Conservation (phyloP, 2,113 vertebrate genomes). For the Hippopotamus amphibius region DNA sequence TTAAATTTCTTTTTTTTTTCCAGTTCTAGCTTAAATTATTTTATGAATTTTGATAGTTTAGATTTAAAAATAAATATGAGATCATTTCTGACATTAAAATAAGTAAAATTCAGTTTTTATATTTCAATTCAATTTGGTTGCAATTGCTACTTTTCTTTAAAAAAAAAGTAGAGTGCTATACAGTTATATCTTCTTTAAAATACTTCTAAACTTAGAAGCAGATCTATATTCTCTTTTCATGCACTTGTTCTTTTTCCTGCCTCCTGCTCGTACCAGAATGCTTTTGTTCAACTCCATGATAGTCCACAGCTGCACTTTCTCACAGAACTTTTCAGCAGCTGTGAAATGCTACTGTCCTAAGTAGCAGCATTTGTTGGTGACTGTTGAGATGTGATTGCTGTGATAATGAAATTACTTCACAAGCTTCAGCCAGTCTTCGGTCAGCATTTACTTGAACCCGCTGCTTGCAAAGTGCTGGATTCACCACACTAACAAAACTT, state of each 20-base stretch:
- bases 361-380: constrained; percentile 58
- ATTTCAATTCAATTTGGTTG: neutral
- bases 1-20: neutral
- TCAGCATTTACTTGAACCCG: constrained; percentile 33
- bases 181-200: constrained; percentile 5
- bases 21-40: constrained; percentile 6
- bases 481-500: neutral
- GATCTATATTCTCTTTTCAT: neutral
- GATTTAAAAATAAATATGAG: neutral
- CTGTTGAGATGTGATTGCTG: constrained; percentile 52
- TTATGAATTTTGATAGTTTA: neutral
- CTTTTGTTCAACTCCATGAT: constrained; percentile 35
- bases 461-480: constrained; percentile 6
- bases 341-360: constrained; percentile 72
- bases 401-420: constrained; percentile 54
- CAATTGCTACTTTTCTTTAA: neutral
- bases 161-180: neutral
- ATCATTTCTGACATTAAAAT: neutral
- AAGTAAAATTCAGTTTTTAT: constrained; percentile 18
- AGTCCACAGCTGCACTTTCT: constrained; percentile 72
- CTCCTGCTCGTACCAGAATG: constrained; percentile 19
- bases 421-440: constrained; percentile 22
- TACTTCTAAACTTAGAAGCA: constrained; percentile 26
- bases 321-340: constrained; percentile 66
- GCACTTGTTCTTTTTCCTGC: constrained; percentile 26